These are phyloP conservation scores for Piprites chloris DNA, from an alignment of 2,113 vertebrate genomes.

Conservation along the genomic window DNA sequence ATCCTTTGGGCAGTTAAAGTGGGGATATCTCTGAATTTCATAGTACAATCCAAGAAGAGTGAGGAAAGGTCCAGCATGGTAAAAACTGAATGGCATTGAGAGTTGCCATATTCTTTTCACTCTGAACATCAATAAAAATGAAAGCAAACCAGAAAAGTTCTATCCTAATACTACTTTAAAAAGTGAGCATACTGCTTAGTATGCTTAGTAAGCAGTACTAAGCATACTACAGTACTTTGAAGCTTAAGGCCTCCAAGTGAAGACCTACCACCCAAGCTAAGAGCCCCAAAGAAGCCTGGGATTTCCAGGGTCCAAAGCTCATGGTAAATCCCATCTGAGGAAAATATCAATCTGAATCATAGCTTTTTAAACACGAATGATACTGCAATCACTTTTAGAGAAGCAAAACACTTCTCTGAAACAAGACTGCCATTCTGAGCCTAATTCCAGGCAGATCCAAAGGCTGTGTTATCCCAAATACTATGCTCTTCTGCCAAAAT, in stretches of 20 bases:
- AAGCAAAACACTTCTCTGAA: not conserved
- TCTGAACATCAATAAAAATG: not conserved
- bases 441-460: not conserved
- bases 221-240: not conserved
- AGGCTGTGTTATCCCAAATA: not conserved
- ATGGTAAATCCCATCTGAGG: not conserved
- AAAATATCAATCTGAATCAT: not conserved
- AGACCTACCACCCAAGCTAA: not conserved
- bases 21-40: not conserved
- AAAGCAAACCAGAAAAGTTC: not conserved
- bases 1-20: not conserved
- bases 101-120: not conserved
- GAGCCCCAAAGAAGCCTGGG: not conserved
- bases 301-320: not conserved
- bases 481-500: not conserved
- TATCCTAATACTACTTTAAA: not conserved
- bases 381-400: not conserved
- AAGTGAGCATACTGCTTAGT: not conserved
- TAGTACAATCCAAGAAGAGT: not conserved
- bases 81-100: not conserved
- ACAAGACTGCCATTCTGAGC: not conserved
- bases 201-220: no score
- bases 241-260: not conserved
- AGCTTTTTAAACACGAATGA: not conserved
- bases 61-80: not conserved